Conservation (phyloP, 1,140 invertebrate species). For the Pogonomyrmex californicus region DNA sequence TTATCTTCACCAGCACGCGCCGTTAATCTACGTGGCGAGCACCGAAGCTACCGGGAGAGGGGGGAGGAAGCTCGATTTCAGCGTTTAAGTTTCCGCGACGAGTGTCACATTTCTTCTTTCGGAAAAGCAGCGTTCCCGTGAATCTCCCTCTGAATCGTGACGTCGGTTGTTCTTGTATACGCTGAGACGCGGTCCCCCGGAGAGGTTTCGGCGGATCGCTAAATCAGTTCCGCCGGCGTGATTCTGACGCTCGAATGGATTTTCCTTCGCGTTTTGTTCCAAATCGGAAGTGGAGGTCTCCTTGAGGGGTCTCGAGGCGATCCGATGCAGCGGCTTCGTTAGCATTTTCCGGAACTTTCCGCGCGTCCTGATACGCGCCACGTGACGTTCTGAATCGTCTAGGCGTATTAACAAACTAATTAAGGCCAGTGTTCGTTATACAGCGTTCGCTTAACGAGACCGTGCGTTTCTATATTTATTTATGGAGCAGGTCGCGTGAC, state of each 20-base stretch:
- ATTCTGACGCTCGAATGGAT: neutral
- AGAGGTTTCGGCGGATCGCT: neutral
- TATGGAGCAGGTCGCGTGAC: conserved; percentile 46
- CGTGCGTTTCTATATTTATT: conserved; percentile 60
- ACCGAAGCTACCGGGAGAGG: neutral
- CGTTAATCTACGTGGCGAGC: neutral
- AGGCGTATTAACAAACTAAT: conserved; percentile 56
- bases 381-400: conserved; percentile 1
- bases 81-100: neutral
- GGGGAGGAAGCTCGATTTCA: neutral
- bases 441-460: conserved; percentile 40
- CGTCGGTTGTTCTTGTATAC: neutral
- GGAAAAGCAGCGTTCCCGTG: neutral
- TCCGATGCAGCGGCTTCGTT: neutral
- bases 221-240: neutral
- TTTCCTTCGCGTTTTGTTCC: neutral
- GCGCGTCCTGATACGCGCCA: neutral
- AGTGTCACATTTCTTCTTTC: neutral
- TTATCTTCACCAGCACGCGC: neutral
- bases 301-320: neutral
- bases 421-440: conserved; percentile 53
- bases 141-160: neutral
- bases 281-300: neutral
- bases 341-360: neutral
- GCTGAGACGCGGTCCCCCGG: neutral